These are phyloP conservation scores for Epiblema foenella DNA, from an alignment of 2,888 invertebrate genomes.

Conservation along the genomic window DNA sequence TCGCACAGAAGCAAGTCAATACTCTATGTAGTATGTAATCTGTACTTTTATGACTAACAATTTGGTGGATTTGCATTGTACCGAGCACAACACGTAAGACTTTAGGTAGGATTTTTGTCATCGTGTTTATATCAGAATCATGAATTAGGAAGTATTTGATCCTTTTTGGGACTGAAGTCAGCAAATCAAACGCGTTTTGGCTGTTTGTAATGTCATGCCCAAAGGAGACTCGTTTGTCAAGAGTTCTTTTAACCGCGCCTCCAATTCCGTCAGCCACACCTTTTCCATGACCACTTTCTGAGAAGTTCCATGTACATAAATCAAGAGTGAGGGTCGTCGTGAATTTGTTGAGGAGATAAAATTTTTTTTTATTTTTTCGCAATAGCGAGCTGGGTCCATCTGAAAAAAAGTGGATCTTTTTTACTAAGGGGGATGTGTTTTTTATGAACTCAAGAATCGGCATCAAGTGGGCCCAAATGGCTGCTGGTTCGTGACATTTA, in stretches of 20 bases:
- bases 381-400: conserved; percentile 36
- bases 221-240: conserved; percentile 49
- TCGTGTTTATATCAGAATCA: conserved; percentile 30
- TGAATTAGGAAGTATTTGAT: conserved; percentile 19
- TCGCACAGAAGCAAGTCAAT: conserved; percentile 3
- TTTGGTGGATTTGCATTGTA: conserved; percentile 46
- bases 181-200: conserved; percentile 36
- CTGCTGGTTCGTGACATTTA: not conserved
- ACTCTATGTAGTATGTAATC: conserved; percentile 8
- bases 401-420: not conserved
- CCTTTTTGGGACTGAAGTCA: not conserved
- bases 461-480: not conserved
- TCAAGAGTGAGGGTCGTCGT: conserved; percentile 44
- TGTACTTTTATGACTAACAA: conserved; percentile 35
- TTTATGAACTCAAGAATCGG: not conserved
- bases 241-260: conserved; percentile 48
- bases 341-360: conserved; percentile 45
- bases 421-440: not conserved
- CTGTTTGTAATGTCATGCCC: conserved; percentile 46
- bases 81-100: conserved; percentile 25
- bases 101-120: conserved; percentile 30
- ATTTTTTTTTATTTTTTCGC: conserved; percentile 50
- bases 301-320: conserved; percentile 51
- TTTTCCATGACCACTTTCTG: conserved; percentile 50
- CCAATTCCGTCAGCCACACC: conserved; percentile 51